Evolutionary conservation across 2,888 invertebrate genomes (phyloP).

Genomic region (Ametastegia equiseti): DNA sequence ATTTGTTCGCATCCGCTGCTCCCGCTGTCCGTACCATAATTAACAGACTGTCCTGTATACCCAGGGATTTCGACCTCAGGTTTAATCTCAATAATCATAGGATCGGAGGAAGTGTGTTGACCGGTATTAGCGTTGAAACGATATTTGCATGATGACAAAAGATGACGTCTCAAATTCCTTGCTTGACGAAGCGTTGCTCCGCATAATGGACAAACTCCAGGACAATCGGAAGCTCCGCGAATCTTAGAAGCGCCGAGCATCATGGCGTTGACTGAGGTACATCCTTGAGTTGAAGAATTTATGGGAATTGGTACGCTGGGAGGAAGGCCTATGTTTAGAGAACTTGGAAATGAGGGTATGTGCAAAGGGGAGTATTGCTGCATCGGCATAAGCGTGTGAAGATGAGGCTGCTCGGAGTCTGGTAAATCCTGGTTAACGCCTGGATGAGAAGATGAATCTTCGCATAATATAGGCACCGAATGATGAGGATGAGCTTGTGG

Average conservation of each 20-base stretch:
- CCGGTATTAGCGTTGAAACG: conserved; percentile 68
- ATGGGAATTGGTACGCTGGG: conserved; percentile 52
- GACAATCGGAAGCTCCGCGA: conserved; percentile 81
- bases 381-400: conserved; percentile 71
- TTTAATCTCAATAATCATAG: conserved; percentile 70
- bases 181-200: conserved; percentile 80
- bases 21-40: conserved; percentile 66
- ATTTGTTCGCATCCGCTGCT: conserved; percentile 70
- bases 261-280: conserved; percentile 33
- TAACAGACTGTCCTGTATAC: conserved; percentile 59
- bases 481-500: conserved; percentile 57
- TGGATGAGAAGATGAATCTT: conserved; percentile 60
- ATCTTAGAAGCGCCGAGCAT: conserved; percentile 75
- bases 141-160: conserved; percentile 75
- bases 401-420: conserved; percentile 67
- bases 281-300: conserved; percentile 30
- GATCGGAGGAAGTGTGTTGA: conserved; percentile 61
- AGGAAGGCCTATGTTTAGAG: conserved; percentile 64
- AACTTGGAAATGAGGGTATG: conserved; percentile 72
- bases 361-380: conserved; percentile 72
- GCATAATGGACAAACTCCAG: conserved; percentile 80
- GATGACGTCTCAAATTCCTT: conserved; percentile 79
- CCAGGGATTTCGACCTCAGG: conserved; percentile 67
- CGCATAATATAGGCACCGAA: conserved; percentile 58
- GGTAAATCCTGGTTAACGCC: conserved; percentile 63